phyloP scores from a whole-genome alignment of 2,888 invertebrate species.

The Craniophora ligustri region DNA sequence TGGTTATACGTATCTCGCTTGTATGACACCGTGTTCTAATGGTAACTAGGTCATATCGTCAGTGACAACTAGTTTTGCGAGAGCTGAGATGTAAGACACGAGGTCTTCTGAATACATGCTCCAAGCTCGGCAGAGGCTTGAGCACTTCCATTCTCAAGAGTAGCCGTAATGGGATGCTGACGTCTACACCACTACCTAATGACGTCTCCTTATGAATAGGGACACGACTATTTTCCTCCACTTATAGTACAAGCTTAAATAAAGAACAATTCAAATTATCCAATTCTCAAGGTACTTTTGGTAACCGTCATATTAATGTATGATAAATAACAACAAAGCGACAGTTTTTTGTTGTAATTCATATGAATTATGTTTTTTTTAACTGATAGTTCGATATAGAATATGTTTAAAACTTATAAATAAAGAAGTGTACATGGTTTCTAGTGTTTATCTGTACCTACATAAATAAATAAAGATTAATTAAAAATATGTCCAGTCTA shows the following conservation, averaged over 20 bases:
- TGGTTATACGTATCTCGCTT: constrained; percentile 14
- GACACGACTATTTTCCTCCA: constrained; percentile 9
- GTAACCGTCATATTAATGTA: constrained; percentile 36
- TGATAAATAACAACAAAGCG: too few species aligned
- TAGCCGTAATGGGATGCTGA: constrained; percentile 37
- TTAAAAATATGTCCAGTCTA: background rate
- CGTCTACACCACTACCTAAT: constrained; percentile 50
- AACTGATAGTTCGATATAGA: too few species aligned
- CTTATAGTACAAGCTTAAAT: background rate
- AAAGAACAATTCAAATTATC: background rate
- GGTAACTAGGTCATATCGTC: constrained; percentile 64
- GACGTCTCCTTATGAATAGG: constrained; percentile 46
- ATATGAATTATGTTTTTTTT: too few species aligned
- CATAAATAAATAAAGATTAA: background rate
- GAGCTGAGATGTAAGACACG: constrained; percentile 38
- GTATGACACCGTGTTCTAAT: constrained; percentile 24
- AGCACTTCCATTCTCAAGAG: constrained; percentile 45
- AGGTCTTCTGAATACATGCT: constrained; percentile 61
- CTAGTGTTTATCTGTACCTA: background rate
- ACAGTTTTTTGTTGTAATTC: too few species aligned
- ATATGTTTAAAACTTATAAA: too few species aligned
- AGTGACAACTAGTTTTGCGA: constrained; percentile 51
- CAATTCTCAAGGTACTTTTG: constrained; percentile 16
- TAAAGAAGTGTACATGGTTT: too few species aligned
- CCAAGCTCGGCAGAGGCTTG: constrained; percentile 46